These are phyloP conservation scores for Abscondita cerata DNA, from an alignment of 2,888 invertebrate species.

Conservation along the genomic window DNA sequence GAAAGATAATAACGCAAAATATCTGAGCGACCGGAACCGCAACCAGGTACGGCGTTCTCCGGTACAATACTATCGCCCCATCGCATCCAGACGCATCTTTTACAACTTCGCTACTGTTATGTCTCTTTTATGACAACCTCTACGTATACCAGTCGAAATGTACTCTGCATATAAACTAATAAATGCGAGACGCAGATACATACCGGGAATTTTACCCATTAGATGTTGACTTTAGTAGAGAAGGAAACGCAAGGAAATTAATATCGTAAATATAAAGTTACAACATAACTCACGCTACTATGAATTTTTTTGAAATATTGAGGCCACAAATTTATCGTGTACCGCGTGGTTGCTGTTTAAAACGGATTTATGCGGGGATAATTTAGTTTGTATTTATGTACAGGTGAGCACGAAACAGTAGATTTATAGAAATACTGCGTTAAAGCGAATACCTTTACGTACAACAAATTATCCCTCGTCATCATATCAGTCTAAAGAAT, in stretches of 20 bases:
- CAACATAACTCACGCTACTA: constrained; percentile 56
- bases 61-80: constrained; percentile 40
- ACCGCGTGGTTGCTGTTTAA: constrained; percentile 54
- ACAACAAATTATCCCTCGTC: constrained; percentile 17
- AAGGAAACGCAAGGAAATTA: constrained; percentile 56
- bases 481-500: background rate
- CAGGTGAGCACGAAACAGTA: constrained; percentile 49
- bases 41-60: constrained; percentile 47
- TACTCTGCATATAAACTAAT: background rate
- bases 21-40: constrained; percentile 48
- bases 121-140: constrained; percentile 22
- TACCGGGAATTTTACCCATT: constrained; percentile 11
- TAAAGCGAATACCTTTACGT: constrained; percentile 7
- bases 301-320: constrained; percentile 59
- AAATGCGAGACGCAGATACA: constrained; percentile 17
- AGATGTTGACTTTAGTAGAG: constrained; percentile 41
- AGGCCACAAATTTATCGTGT: constrained; percentile 57
- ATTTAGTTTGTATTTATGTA: constrained; percentile 57
- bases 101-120: constrained; percentile 31
- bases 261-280: constrained; percentile 61
- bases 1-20: constrained; percentile 55
- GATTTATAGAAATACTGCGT: constrained; percentile 33
- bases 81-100: constrained; percentile 38
- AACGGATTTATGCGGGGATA: constrained; percentile 54
- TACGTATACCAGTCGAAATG: constrained; percentile 19